Base-by-base conservation (phyloP, 2,888 invertebrate species). In the Timandra comae region DNA sequence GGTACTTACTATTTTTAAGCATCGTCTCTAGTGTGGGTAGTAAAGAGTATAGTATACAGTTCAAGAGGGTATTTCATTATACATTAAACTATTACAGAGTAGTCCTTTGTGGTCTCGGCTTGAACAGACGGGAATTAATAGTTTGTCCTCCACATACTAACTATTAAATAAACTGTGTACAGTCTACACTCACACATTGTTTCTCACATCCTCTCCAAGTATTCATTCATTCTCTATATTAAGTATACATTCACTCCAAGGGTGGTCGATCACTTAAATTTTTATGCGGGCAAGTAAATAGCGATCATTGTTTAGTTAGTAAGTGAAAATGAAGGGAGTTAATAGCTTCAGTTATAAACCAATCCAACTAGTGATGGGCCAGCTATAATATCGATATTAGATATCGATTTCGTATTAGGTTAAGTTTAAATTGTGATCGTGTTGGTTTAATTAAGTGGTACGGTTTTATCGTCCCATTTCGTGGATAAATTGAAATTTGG, bases 271-370 rank as follows among this genome's bases (percentile, higher is more conserved):
- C 28, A 19, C 25, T 36, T 36, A 42, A 42, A 51, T 51, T 51
- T 48, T 41, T 49, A 51, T 51, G 43, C 49, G 52, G 52, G 52
- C 29, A 27, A 35, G 23, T 25, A 24, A 12, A 20, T 27, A 29
- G 25, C 36, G 33, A 31, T 30, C 27, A 26, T 33, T 41, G 40
- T 29, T 46, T 9, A 10, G 7, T 5, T 20, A 20, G 44, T 60
- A 54, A 57, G 55, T 54, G 55, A 52, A 44, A 49, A 39, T 8
- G 45, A 48, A 52, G 56, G 48, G 33, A 49, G 39, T 54, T 62
- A 63, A 67, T 57, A 53, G 63, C 52, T 42, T 43, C 49, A 57
- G 51, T 51, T 38, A 37, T 51, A 53, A 35, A 38, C 33, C 31
- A 30, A 43, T 35, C 22, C 4, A 11, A 22, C 28, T 53, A 65